Percentiles rank a stretch among this genome's conserved stretches.
Evolutionary conservation across 2,888 invertebrate genomes (phyloP).

Genomic region (Drosophila tanythrix): DNA sequence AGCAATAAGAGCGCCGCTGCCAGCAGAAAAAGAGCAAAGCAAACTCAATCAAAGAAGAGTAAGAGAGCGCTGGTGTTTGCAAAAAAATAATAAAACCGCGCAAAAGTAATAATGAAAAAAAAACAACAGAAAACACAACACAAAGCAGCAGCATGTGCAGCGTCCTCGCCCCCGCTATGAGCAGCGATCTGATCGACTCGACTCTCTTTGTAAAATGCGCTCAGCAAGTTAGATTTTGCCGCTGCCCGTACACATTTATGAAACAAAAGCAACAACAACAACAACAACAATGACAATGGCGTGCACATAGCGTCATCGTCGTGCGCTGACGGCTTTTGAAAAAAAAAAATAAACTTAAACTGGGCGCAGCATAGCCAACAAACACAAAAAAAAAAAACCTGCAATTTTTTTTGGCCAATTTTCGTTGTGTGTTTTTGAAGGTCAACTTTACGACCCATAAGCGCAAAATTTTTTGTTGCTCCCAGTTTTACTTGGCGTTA

Average conservation of each 20-base stretch:
- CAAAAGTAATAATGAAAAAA: slow-evolving; percentile 44
- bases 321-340: slow-evolving; percentile 51
- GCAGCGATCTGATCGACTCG: slow-evolving; percentile 32
- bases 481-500: slow-evolving; percentile 78
- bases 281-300: slow-evolving; percentile 51
- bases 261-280: slow-evolving; percentile 64
- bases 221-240: slow-evolving; percentile 75
- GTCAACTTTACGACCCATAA: slow-evolving; percentile 85
- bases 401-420: slow-evolving; percentile 79
- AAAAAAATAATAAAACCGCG: slow-evolving; percentile 37
- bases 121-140: slow-evolving; percentile 11
- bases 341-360: slow-evolving; percentile 58
- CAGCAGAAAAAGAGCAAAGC: slow-evolving; percentile 43
- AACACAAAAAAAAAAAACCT: slow-evolving; percentile 58
- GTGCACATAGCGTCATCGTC: slow-evolving; percentile 72
- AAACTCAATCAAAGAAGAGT: slow-evolving; percentile 32
- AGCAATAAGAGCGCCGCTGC: slow-evolving; percentile 47
- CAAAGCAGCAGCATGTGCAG: slow-evolving; percentile 36
- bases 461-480: slow-evolving; percentile 74
- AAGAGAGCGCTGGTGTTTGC: slow-evolving; percentile 48
- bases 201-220: slow-evolving; percentile 70
- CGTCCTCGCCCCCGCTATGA: slow-evolving; percentile 55
- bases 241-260: slow-evolving; percentile 62
- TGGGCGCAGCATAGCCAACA: slow-evolving; percentile 76
- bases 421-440: slow-evolving; percentile 81